Percentiles rank a stretch among this genome's conserved stretches.
phyloP scores from a whole-genome alignment of 2,797 vertebrate genomes.

The Acanthurus lineatus region DNA sequence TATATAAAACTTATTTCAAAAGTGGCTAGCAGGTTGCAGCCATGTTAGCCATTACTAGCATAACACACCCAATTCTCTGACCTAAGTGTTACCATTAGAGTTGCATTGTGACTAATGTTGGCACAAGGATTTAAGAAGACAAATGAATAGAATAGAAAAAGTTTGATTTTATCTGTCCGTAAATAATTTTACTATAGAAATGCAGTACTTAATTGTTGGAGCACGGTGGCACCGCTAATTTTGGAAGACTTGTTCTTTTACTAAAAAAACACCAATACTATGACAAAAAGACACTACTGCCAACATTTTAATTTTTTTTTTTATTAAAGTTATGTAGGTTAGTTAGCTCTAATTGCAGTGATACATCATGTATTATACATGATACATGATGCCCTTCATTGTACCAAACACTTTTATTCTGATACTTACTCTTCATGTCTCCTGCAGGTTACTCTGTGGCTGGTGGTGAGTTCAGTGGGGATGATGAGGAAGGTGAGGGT shows the following conservation, averaged over 20 bases:
- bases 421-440: background rate
- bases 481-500: slow-evolving; percentile 80
- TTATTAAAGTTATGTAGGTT: background rate
- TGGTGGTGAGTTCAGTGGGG: slow-evolving; percentile 80
- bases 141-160: background rate
- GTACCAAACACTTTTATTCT: background rate
- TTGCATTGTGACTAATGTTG: background rate
- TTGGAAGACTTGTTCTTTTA: background rate
- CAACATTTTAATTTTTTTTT: too few relatives aligned
- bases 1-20: background rate
- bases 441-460: slow-evolving; percentile 81
- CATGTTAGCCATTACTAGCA: background rate
- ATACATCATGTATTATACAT: background rate
- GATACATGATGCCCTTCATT: background rate
- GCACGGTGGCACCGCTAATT: background rate
- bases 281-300: too few relatives aligned
- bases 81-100: background rate
- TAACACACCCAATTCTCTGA: background rate
- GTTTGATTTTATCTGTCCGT: background rate
- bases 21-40: background rate
- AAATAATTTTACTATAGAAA: too few relatives aligned
- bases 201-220: background rate
- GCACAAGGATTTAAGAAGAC: background rate
- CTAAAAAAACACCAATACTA: background rate
- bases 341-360: background rate